Evolutionary conservation across 2,888 invertebrate genomes (phyloP).

Genomic region (Tupiocoris notatus): DNA sequence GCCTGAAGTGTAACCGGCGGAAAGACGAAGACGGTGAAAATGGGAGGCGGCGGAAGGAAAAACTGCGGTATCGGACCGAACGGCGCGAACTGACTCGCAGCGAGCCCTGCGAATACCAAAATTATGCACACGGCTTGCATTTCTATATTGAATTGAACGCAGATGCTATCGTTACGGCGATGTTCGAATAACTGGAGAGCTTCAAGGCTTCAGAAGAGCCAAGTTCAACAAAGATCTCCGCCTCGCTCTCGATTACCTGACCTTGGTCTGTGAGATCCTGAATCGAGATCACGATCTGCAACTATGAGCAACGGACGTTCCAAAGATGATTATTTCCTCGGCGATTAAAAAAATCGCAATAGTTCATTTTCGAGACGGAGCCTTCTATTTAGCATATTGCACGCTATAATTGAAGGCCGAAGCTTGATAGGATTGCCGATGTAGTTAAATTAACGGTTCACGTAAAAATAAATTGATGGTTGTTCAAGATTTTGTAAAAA

Average conservation of each 20-base stretch:
- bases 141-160: background rate
- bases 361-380: too few species aligned
- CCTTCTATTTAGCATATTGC: too few species aligned
- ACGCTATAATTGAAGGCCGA: too few species aligned
- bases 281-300: background rate
- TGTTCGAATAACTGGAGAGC: background rate
- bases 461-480: too few species aligned
- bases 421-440: too few species aligned
- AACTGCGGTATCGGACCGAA: background rate
- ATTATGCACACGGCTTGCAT: background rate
- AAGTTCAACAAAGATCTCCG: background rate
- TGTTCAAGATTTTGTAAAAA: too few species aligned
- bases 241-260: background rate
- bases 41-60: constrained; percentile 8
- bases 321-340: background rate
- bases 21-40: constrained; percentile 18
- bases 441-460: too few species aligned
- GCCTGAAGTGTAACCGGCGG: constrained; percentile 40
- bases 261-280: background rate
- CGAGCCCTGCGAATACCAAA: background rate
- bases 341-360: too few species aligned
- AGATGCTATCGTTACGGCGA: background rate
- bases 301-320: background rate
- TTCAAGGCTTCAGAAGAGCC: background rate
- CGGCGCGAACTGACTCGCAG: background rate